Conservation (phyloP, 2,888 invertebrate species). For the Heteropelma amictum region DNA sequence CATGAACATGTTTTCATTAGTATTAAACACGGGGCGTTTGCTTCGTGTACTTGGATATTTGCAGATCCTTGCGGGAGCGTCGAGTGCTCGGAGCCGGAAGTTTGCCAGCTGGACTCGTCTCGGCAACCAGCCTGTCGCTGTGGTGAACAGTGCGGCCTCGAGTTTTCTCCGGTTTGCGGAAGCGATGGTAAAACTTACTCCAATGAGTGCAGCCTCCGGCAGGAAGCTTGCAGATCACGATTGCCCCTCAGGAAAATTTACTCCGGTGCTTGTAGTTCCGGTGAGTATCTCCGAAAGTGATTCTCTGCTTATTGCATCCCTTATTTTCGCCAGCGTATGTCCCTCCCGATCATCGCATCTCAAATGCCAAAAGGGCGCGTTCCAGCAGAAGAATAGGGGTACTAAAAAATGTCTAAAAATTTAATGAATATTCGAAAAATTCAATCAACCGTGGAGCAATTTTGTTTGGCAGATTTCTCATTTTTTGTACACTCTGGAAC, state of each 20-base stretch:
- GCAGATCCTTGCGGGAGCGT: slow-evolving; percentile 92
- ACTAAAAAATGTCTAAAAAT: too few species aligned
- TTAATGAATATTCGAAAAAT: too few species aligned
- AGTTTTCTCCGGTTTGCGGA: slow-evolving; percentile 87
- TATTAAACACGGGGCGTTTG: slow-evolving; percentile 42
- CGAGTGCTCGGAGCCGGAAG: slow-evolving; percentile 87
- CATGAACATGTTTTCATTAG: slow-evolving; percentile 47
- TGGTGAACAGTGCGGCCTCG: slow-evolving; percentile 87
- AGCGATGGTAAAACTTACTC: slow-evolving; percentile 89
- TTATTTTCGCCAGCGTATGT: background rate
- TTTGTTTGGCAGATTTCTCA: too few species aligned
- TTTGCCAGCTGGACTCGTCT: slow-evolving; percentile 89
- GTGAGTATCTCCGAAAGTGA: slow-evolving; percentile 75
- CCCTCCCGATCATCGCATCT: too few species aligned
- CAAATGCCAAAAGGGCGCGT: too few species aligned
- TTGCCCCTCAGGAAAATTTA: slow-evolving; percentile 88
- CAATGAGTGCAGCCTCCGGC: slow-evolving; percentile 89
- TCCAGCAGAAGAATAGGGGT: too few species aligned
- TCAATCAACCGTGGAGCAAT: too few species aligned
- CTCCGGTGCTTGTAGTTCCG: slow-evolving; percentile 90
- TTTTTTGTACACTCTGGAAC: too few species aligned
- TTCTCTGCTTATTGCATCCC: background rate
- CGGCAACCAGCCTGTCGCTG: slow-evolving; percentile 90
- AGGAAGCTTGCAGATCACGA: slow-evolving; percentile 88
- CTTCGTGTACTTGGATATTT: slow-evolving; percentile 64